These are phyloP conservation scores for Thyatira batis DNA, from an alignment of 2,888 invertebrate species.

Conservation along the genomic window DNA sequence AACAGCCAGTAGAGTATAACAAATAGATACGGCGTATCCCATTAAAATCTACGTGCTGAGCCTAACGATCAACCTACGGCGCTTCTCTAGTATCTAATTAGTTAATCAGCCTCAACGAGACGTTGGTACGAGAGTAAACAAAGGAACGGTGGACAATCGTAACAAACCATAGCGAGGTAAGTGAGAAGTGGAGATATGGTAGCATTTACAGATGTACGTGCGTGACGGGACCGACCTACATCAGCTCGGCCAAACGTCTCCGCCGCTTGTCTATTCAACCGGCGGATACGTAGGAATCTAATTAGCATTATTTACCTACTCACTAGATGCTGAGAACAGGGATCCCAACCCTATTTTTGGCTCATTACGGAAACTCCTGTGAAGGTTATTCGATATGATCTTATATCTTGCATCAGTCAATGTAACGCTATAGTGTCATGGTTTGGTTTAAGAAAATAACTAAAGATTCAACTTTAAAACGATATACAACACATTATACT, in stretches of 20 bases:
- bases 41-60: slow-evolving; percentile 6
- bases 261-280: slow-evolving; percentile 58
- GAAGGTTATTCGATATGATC: not conserved
- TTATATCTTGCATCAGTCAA: too few species aligned
- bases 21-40: not conserved
- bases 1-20: not conserved
- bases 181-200: slow-evolving; percentile 34
- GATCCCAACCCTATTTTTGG: slow-evolving; percentile 18
- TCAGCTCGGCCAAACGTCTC: slow-evolving; percentile 37
- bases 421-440: too few species aligned
- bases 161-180: slow-evolving; percentile 38
- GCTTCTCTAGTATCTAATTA: slow-evolving; percentile 6
- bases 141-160: slow-evolving; percentile 45
- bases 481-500: too few species aligned
- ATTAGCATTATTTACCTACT: slow-evolving; percentile 63
- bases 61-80: not conserved
- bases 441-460: too few species aligned
- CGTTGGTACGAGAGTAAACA: slow-evolving; percentile 22
- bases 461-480: too few species aligned
- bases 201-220: slow-evolving; percentile 44
- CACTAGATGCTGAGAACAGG: slow-evolving; percentile 40
- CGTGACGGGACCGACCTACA: slow-evolving; percentile 64
- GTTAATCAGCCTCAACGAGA: slow-evolving; percentile 9
- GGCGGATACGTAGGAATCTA: slow-evolving; percentile 56
- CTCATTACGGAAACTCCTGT: slow-evolving; percentile 3